Evolutionary conservation across 2,888 invertebrate genomes (phyloP).

Genomic region (Hirudinaria manillensis): DNA sequence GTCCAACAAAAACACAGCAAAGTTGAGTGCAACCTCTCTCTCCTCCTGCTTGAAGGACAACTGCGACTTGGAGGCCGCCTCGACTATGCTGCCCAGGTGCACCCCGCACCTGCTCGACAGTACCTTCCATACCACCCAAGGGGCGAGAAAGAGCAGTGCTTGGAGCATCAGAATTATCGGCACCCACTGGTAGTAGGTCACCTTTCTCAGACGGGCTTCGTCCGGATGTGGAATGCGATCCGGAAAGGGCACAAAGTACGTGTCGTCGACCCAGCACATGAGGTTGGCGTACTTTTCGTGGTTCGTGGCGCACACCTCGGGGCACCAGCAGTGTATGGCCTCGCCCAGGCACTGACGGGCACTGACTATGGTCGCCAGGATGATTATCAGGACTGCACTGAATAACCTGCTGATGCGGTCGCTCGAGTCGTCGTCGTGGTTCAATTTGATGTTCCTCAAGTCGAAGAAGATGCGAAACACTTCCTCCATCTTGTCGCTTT

Average conservation of each 20-base stretch:
- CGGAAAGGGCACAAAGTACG: slow-evolving; percentile 46
- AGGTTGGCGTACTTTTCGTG: slow-evolving; percentile 41
- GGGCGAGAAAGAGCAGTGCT: slow-evolving; percentile 45
- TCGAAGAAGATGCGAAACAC: slow-evolving; percentile 36
- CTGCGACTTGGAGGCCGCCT: slow-evolving; percentile 37
- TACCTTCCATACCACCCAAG: slow-evolving; percentile 56
- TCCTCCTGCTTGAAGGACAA: slow-evolving; percentile 35
- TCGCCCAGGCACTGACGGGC: slow-evolving; percentile 57
- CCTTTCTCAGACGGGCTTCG: slow-evolving; percentile 49
- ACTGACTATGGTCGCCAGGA: slow-evolving; percentile 54
- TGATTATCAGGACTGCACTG: slow-evolving; percentile 51
- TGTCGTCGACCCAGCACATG: slow-evolving; percentile 52
- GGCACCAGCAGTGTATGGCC: slow-evolving; percentile 56
- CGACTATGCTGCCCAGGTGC: slow-evolving; percentile 36
- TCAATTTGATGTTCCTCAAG: slow-evolving; percentile 36
- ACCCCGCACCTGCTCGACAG: slow-evolving; percentile 41
- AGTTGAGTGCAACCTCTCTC: slow-evolving; percentile 36
- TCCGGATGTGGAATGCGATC: slow-evolving; percentile 38
- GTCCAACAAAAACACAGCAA: slow-evolving; percentile 37
- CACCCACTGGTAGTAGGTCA: slow-evolving; percentile 56
- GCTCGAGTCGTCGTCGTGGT: slow-evolving; percentile 52
- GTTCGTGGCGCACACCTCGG: slow-evolving; percentile 41
- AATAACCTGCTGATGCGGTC: slow-evolving; percentile 56
- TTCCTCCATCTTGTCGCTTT: slow-evolving; percentile 36
- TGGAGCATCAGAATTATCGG: slow-evolving; percentile 52